Base-by-base conservation (phyloP, 2,113 vertebrate genomes). In the Cardinalis cardinalis region DNA sequence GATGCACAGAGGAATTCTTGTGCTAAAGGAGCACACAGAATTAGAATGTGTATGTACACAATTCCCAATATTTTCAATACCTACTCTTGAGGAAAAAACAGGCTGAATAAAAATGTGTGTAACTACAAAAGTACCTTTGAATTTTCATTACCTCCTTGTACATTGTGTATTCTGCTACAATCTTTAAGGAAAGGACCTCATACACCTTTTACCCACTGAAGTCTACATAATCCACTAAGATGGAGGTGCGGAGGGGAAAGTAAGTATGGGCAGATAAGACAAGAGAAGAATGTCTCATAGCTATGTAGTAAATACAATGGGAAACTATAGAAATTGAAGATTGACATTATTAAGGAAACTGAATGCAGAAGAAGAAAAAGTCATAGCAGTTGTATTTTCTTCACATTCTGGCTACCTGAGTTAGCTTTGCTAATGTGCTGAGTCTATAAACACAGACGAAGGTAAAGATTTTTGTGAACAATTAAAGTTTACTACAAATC, bases 11-110 rank as follows among this genome's bases (percentile, higher is more conserved):
- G 3, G 18, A 66, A 8, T 77, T 40, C 24, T 52, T 51, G 3
- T n/a, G 6, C 51, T 72, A 51, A 65, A 72, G 36, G 18, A 55
- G 21, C 9, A 48, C n/a, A 26, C 20, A 58, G 38, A 74, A 43
- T 48, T 26, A 21, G 14, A 70, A 56, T 0, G 1, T 25, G 8
- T 53, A 43, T 1, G 2, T 41, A 48, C 9, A n/a, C 1, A 26
- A 29, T 31, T 48, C 25, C 3, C 28, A 53, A 5, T 51, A 36
- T 48, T 76, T 81, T 55, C 38, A 31, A 34, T 48, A 29, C 1
- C 14, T 26, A 7, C 6, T 24, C 10, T 56, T 72, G 19, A 81
- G 18, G 51, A 77, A 85, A 77, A 46, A 51, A 21, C 18, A 69
- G 28, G 26, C 14, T 77, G 59, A 64, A 77, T 6, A 5, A 56